A percentile compares a stretch with the other conserved stretches of the same genome.
phyloP scores from a whole-genome alignment of 2,888 invertebrate species.

The Lasioglossum zephyrum region DNA sequence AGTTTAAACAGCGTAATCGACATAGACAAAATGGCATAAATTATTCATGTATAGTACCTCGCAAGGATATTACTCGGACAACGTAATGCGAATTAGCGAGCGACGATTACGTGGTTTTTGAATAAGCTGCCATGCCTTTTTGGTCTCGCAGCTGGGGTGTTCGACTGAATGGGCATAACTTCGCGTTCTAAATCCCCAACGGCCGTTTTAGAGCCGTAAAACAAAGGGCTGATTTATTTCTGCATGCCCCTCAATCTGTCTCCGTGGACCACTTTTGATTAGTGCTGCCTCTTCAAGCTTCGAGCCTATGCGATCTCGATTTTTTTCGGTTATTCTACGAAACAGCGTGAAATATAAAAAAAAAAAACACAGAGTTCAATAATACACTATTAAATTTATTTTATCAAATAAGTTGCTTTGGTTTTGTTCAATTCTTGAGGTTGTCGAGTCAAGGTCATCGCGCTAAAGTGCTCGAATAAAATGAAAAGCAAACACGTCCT shows the following conservation, averaged over 20 bases:
- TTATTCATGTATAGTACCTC: not conserved
- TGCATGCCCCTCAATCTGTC: conserved; percentile 77
- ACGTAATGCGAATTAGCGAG: conserved; percentile 24
- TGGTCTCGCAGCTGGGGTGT: conserved; percentile 74
- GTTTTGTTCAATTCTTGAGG: not conserved
- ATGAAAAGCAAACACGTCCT: not conserved
- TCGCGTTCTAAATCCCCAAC: conserved; percentile 77
- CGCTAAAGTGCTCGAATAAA: not conserved
- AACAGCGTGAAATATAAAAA: not conserved
- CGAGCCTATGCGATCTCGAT: not conserved
- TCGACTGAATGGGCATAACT: conserved; percentile 76
- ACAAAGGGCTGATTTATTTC: conserved; percentile 81
- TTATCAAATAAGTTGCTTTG: not conserved
- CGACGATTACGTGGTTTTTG: conserved; percentile 50
- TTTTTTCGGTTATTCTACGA: not conserved
- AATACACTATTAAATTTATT: not conserved
- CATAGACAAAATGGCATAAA: too few species aligned
- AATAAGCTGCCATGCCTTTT: conserved; percentile 65
- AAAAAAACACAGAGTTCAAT: not conserved
- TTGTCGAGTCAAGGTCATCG: not conserved
- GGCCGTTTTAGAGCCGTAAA: conserved; percentile 79
- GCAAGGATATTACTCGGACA: conserved; percentile 6
- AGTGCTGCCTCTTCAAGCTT: conserved; percentile 68
- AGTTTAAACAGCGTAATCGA: too few species aligned
- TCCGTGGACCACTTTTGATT: conserved; percentile 79